These are phyloP conservation scores for Antheraea pernyi DNA, from an alignment of 1,140 invertebrate genomes.

Conservation along the genomic window DNA sequence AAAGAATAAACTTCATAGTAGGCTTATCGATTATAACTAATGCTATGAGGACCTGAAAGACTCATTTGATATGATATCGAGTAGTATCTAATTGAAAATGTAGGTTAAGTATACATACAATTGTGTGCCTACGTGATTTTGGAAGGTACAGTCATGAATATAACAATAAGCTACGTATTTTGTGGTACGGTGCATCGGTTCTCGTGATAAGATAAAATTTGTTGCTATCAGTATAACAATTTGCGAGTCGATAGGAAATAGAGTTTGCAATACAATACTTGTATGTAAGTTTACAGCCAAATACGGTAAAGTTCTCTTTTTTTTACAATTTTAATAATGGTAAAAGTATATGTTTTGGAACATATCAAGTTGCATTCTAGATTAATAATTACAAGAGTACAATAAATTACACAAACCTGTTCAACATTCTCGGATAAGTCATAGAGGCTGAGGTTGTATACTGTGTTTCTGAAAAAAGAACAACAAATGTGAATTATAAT, in stretches of 20 bases:
- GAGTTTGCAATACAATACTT: conserved; percentile 6
- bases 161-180: not conserved
- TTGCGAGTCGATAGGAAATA: conserved; percentile 13
- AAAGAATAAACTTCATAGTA: not conserved
- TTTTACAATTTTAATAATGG: not conserved
- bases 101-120: not conserved
- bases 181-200: not conserved
- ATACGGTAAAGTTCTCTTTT: not conserved
- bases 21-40: not conserved
- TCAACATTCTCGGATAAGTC: conserved; percentile 71
- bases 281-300: not conserved
- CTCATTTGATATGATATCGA: conserved; percentile 1
- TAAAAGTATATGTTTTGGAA: no score
- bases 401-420: conserved; percentile 52
- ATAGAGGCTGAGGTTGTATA: conserved; percentile 72
- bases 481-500: conserved; percentile 12
- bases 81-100: not conserved
- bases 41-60: not conserved
- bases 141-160: not conserved
- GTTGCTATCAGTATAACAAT: not conserved
- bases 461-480: conserved; percentile 63
- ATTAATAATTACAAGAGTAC: not conserved
- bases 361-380: not conserved
- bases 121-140: not conserved
- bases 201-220: not conserved